Base-by-base conservation (phyloP, 2,113 vertebrate genomes). In the Motacilla tschutschensis region DNA sequence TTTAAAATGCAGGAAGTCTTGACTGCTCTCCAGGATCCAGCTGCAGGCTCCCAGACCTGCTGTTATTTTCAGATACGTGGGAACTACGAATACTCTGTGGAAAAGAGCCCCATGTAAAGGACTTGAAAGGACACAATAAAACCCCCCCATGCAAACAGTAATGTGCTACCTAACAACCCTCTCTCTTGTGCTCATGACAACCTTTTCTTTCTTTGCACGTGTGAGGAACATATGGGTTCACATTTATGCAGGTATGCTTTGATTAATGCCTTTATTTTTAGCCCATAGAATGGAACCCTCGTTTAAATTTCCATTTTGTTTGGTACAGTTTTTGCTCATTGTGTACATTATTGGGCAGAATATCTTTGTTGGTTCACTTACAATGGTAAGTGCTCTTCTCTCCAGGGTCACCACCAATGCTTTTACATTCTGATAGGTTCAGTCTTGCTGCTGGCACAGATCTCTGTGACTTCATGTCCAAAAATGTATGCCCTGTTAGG, bases 211-310 rank as follows among this genome's bases (percentile, higher is more conserved):
- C 47, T 85, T 67, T 55, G 6, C 87, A 60, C 48, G 40, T 81
- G 18, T 2, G 4, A 58, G 55, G 17, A 58, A 79, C 31, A 47
- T n/a, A 38, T 31, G 44, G 29, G 31, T 40, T 88, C 83, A 69
- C 0, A 0, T 89, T 88, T 57, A 59, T 83, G 57, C 51, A 80
- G 75, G 54, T 81, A 70, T 64, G 18, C 36, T 87, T 91, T 83
- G 63, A 87, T 90, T 89, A 87, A 73, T 88, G 41, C 26, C 40
- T 85, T 92, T 85, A 55, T 81, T 94, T 44, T 46, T 76, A 71
- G 48, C 33, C 41, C n/a, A 57, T 2, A 81, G 53, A 93, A 88
- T 53, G 55, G n/a, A 76, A 7, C 25, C 38, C 33, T 21, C 15
- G 0, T 76, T 78, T 75, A 67, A 87, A 80, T 46, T 70, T 73